Conservation (phyloP, 1,140 invertebrate species). For the Drosophila parvula region DNA sequence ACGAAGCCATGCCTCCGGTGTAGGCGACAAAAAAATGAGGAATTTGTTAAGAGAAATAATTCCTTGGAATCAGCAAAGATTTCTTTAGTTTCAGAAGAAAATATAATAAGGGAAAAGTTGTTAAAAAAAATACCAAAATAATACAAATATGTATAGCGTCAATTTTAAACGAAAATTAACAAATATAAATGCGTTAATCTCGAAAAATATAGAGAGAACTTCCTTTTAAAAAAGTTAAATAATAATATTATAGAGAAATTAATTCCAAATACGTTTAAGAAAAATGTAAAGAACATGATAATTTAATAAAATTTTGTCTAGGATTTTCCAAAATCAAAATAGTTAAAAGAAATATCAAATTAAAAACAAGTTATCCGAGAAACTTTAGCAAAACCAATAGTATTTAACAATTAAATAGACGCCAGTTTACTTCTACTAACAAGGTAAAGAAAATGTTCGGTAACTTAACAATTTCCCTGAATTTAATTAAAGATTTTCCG, state of each 20-base stretch:
- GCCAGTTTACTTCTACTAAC: not conserved
- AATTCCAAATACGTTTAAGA: no score
- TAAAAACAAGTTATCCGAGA: no score
- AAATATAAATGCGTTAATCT: no score
- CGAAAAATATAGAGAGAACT: no score
- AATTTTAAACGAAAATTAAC: not conserved
- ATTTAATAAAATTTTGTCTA: no score
- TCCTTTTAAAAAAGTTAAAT: no score
- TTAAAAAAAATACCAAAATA: not conserved
- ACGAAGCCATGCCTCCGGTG: not conserved
- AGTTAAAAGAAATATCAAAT: not conserved
- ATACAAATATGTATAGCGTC: not conserved
- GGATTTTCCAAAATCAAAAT: not conserved
- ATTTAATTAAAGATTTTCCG: not conserved
- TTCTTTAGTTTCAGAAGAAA: not conserved
- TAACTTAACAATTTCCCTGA: no score
- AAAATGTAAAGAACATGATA: no score
- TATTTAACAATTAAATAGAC: no score
- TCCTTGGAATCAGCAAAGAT: not conserved
- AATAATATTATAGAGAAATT: no score
- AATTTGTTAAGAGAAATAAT: constrained; percentile 4
- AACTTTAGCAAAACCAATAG: no score
- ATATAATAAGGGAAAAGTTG: not conserved
- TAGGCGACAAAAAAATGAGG: not conserved
- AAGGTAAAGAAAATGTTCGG: not conserved